Conservation (phyloP, 2,888 invertebrate species). For the Liposcelis brunnea region DNA sequence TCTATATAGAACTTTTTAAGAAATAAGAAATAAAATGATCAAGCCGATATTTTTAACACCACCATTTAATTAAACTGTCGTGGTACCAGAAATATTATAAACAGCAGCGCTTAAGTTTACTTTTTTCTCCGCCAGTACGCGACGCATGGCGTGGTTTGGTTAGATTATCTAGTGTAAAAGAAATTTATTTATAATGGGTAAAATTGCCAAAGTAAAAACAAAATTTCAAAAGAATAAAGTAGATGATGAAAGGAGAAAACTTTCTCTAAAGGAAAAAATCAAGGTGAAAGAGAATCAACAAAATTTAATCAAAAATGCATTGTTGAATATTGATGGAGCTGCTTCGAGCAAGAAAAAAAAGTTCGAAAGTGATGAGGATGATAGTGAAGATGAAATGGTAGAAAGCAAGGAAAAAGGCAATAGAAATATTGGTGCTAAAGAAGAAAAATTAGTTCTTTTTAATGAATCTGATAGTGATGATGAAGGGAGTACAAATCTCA, state of each 20-base stretch:
- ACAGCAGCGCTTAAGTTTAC: too few species aligned
- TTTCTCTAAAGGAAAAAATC: slow-evolving; percentile 46
- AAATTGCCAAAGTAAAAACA: slow-evolving; percentile 12
- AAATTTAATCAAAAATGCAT: slow-evolving; percentile 42
- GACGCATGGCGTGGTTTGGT: too few species aligned
- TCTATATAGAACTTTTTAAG: neutral
- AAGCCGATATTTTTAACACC: neutral
- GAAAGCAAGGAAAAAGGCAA: too few species aligned
- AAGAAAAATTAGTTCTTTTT: too few species aligned
- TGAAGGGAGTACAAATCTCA: slow-evolving; percentile 34
- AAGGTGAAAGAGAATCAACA: slow-evolving; percentile 45
- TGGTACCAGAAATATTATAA: too few species aligned
- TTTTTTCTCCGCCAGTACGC: too few species aligned
- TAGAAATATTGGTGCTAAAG: too few species aligned
- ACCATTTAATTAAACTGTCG: neutral
- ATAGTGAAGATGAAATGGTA: slow-evolving; percentile 16
- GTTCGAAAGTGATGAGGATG: slow-evolving; percentile 22
- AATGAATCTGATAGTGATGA: slow-evolving; percentile 29
- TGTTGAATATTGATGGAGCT: slow-evolving; percentile 21
- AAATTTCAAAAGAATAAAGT: slow-evolving; percentile 23
- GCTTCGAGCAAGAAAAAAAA: neutral
- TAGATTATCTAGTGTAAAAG: too few species aligned
- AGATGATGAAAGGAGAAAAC: slow-evolving; percentile 45
- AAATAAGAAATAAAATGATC: neutral
- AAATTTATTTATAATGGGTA: too few species aligned